Evolutionary conservation across 2,797 vertebrate genomes (phyloP).

Genomic region (Brachymystax lenok): DNA sequence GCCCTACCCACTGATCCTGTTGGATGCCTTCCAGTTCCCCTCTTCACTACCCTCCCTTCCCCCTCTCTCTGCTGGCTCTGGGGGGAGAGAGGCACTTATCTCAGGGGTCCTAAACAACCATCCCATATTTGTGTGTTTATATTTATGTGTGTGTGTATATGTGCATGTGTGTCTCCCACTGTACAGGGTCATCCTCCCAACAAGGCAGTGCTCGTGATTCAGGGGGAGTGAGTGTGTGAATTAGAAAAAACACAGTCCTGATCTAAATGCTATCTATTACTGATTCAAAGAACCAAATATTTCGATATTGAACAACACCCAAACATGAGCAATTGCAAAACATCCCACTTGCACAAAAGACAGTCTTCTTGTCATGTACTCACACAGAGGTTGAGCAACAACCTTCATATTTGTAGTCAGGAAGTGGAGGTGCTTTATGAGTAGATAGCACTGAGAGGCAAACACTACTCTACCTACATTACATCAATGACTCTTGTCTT

Average conservation of each 20-base stretch:
- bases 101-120: neutral
- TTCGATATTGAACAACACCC: conserved; percentile 10
- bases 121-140: conserved; percentile 8
- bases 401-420: conserved; percentile 12
- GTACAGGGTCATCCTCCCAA: neutral
- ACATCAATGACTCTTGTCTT: neutral
- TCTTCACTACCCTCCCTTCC: conserved; percentile 49
- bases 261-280: conserved; percentile 28
- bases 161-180: neutral
- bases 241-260: conserved; percentile 33
- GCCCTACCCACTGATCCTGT: conserved; percentile 74
- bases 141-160: conserved; percentile 15
- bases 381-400: conserved; percentile 14
- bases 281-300: conserved; percentile 7
- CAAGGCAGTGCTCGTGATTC: neutral
- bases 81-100: conserved; percentile 4
- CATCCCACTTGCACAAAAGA: neutral
- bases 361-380: no score
- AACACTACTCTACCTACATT: neutral
- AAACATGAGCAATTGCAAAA: conserved; percentile 5
- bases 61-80: conserved; percentile 16
- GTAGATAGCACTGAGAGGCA: neutral
- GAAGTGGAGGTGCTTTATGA: conserved; percentile 3
- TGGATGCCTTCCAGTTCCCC: conserved; percentile 73
- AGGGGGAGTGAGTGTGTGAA: conserved; percentile 14